Evolutionary conservation across 2,888 invertebrate species (phyloP), one percentile per base, ranked within the genome.

Genomic region (Sipha maydis): DNA sequence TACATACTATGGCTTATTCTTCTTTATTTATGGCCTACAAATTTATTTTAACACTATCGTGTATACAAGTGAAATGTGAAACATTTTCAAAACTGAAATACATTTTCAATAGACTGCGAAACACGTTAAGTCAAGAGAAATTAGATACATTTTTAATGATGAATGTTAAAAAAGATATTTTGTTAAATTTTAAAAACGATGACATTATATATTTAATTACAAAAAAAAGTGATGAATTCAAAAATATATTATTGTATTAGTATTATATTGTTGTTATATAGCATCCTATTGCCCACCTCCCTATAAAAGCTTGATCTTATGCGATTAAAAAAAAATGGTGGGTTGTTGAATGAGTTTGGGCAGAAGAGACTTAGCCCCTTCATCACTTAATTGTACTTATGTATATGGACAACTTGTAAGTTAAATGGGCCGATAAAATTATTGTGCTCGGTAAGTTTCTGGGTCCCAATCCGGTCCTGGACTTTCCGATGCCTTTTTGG

Each of bases 231-330:
- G 19, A 73, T 73, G 38, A 73, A 38, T 73, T 73, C 34, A 73
- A 73, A 73, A 73, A 73, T 34, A 38, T 73, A 73, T 34, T 73
- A 73, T 73, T 73, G 21, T 38, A 34, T 73, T 73, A 38, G 38
- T 73, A 73, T 73, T 73, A 73, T 38, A 73, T 73, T 73, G 11
- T 73, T 73, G 38, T 73, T 38, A 73, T 73, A 34, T 73, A 73
- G 38, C 38, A 34, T 38, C 38, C 73, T 73, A 69, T 8, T 73
- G 54, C 54, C 54, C 54, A n/a, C 54, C 76, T 31, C 54, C 77
- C 28, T 54, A 77, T 67, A 67, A 77, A 77, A 77, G 77, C 77
- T 77, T 77, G 54, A 77, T 54, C 77, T 77, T 77, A 54, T 77
- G 19, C 7, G 8, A 54, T 77, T 77, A 77, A 77, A 77, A 77